Evolutionary conservation across 2,113 vertebrate species (phyloP), one percentile per base, ranked within the genome.

Genomic region (Casuarius casuarius): DNA sequence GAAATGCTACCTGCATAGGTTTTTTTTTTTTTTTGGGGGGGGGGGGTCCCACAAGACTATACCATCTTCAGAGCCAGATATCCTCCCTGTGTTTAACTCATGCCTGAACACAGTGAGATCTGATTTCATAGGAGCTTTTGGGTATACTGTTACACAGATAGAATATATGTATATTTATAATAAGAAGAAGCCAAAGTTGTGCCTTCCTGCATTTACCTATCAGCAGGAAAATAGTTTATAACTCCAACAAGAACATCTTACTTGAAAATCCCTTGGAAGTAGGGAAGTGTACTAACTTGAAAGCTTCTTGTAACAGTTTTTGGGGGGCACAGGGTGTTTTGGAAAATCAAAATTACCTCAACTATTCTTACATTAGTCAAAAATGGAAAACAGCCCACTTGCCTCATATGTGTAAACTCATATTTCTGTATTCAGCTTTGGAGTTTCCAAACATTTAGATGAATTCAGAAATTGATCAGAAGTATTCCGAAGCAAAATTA

Each of bases 381-480:
- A 74, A 25, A 63, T 28, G 31, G 38, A 18, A 49, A 87, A 74
- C 7, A 67, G 14, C 16, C 19, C 25, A 15, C 42, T 86, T 87
- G 25, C 33, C 14, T 65, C 29, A 44, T 51, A n/a, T 9, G 44
- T 8, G 54, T 19, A 38, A 61, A 65, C 54, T 44, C 35, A 2
- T 65, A 71, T 78, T 91, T 84, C 66, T 87, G n/a, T 61, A 54
- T 84, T 92, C 9, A 48, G 52, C 46, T 23, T 46, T 78, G 51
- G 51, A 54, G 20, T 87, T 93, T 76, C 26, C 65, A 81, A 44
- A 48, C 51, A 44, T 38, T 75, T 72, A 82, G 35, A 72, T 13
- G 10, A 26, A 75, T 67, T 79, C 71, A 75, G 16, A 94, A 84
- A 73, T 20, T 65, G 28, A 82, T 38, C 23, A 82, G 15, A 89